Evolutionary conservation across 2,113 vertebrate species (phyloP).

Genomic region (Neomonachus schauinslandi): DNA sequence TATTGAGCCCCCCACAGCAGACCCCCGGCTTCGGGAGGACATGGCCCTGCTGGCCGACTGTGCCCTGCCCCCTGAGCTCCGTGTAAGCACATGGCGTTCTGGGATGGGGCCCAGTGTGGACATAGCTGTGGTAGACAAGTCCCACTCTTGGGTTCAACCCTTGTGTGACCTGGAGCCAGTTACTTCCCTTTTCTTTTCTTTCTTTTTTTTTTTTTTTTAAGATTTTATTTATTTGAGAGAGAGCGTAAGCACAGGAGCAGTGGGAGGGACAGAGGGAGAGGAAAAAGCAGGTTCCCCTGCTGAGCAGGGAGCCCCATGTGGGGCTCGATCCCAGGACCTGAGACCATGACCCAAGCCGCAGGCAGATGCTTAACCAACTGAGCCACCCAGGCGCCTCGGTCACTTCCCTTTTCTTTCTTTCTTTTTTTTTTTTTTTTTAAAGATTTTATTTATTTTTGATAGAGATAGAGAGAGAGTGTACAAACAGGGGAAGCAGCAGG

Average conservation of each 20-base stretch:
- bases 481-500: no score
- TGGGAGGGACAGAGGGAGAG: neutral
- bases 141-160: neutral
- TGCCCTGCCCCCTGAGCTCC: slow-evolving; percentile 92
- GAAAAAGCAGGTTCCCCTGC: no score
- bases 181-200: neutral
- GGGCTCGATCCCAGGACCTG: neutral
- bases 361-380: neutral
- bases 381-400: neutral
- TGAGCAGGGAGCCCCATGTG: no score
- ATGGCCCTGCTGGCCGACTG: slow-evolving; percentile 94
- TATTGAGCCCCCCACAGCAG: slow-evolving; percentile 91
- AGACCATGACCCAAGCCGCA: neutral
- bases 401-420: neutral
- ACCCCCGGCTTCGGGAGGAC: slow-evolving; percentile 93
- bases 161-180: neutral
- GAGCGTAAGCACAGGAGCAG: no score
- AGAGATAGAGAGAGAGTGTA: no score
- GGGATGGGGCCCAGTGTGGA: neutral
- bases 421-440: no score
- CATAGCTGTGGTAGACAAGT: fast-evolving
- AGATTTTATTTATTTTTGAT: no score
- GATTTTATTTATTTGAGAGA: neutral
- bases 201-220: no score
- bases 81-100: slow-evolving; percentile 83